Evolutionary conservation across 1,140 invertebrate species (phyloP).

Genomic region (Drosophila ogumai): DNA sequence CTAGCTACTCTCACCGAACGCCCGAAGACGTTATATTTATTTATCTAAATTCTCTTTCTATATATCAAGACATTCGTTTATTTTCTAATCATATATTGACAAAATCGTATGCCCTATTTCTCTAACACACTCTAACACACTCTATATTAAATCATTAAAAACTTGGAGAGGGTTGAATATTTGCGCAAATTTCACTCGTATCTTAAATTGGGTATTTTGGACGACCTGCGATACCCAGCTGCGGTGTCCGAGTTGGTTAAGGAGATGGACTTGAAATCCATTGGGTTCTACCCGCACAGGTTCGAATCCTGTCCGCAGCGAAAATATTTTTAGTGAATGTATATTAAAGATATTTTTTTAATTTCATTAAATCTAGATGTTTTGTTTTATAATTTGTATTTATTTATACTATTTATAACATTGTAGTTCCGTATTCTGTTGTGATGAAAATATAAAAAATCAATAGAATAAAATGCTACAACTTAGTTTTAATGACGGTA

Average conservation of each 20-base stretch:
- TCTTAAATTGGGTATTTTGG: slow-evolving; percentile 4
- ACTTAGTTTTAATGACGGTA: background rate
- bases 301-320: slow-evolving; percentile 95
- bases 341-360: background rate
- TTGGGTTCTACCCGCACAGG: slow-evolving; percentile 95
- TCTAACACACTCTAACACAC: too few relatives aligned
- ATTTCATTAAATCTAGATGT: background rate
- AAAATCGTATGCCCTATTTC: too few relatives aligned
- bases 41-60: too few relatives aligned
- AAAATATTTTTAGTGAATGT: background rate
- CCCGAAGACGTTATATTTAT: too few relatives aligned
- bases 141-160: too few relatives aligned
- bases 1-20: too few relatives aligned
- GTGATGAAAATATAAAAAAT: background rate
- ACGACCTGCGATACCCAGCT: slow-evolving; percentile 83
- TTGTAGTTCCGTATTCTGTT: background rate
- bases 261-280: slow-evolving; percentile 96
- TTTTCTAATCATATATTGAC: too few relatives aligned
- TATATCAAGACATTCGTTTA: too few relatives aligned
- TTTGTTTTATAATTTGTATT: background rate
- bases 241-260: slow-evolving; percentile 96
- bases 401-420: slow-evolving; percentile 6
- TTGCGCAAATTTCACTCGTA: background rate
- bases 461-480: background rate
- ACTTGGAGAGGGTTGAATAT: too few relatives aligned